A percentile compares a stretch with the other conserved stretches of the same genome.
These are phyloP conservation scores for Spisula subtruncata DNA, from an alignment of 2,888 invertebrate species.

Conservation along the genomic window DNA sequence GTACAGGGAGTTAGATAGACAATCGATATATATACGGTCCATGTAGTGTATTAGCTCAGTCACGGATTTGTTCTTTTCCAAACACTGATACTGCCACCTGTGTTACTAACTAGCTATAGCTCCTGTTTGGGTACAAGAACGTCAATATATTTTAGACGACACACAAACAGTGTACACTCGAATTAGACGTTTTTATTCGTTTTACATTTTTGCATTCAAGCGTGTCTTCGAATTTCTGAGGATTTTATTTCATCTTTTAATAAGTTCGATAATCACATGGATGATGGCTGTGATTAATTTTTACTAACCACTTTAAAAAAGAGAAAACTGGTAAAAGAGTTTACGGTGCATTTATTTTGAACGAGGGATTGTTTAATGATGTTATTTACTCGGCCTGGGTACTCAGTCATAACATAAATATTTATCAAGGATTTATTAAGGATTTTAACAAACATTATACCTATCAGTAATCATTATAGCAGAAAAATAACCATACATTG, in stretches of 20 bases:
- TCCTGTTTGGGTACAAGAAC: too few species aligned
- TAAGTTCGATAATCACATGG: not conserved
- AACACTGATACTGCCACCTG: too few species aligned
- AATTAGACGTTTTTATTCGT: not conserved
- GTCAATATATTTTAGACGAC: not conserved
- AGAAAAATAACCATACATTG: too few species aligned
- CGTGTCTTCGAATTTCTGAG: not conserved
- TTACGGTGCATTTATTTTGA: not conserved
- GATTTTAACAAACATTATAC: too few species aligned
- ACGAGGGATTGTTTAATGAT: not conserved
- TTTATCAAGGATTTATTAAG: too few species aligned
- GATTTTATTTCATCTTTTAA: not conserved
- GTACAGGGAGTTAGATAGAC: too few species aligned
- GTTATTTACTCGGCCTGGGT: not conserved
- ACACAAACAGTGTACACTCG: not conserved
- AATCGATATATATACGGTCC: too few species aligned
- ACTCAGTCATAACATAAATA: not conserved
- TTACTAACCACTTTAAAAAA: not conserved
- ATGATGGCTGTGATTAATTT: not conserved
- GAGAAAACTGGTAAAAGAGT: not conserved
- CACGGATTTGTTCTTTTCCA: too few species aligned
- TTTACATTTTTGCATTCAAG: conserved; percentile 6
- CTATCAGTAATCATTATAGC: too few species aligned
- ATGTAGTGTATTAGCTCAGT: too few species aligned
- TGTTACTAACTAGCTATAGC: too few species aligned